Percentiles rank a stretch among this genome's conserved stretches.
Conservation (phyloP, 2,888 invertebrate genomes). For the Seira musarum region DNA sequence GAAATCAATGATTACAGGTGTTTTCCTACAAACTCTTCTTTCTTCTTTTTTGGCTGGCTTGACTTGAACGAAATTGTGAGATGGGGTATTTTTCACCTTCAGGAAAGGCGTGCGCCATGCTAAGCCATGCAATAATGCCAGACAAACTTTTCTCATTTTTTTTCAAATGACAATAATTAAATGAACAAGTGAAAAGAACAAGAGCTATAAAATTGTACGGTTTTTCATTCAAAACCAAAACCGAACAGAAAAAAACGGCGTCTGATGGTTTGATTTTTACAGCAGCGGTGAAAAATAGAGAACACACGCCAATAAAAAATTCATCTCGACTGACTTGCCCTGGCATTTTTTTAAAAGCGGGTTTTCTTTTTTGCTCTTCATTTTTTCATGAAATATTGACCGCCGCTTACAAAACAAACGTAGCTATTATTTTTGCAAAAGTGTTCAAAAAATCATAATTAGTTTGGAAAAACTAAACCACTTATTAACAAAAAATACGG, state of each 20-base stretch:
- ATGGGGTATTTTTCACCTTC: too few relatives aligned
- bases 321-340: too few relatives aligned
- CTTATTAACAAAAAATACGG: neutral
- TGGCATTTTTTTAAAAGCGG: too few relatives aligned
- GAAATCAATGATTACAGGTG: constrained; percentile 57
- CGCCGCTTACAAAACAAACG: too few relatives aligned
- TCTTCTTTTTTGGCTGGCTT: too few relatives aligned
- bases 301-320: too few relatives aligned
- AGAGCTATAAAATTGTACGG: neutral
- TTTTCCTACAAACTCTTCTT: too few relatives aligned
- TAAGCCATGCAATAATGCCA: too few relatives aligned
- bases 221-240: neutral
- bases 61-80: too few relatives aligned
- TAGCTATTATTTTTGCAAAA: neutral
- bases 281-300: too few relatives aligned
- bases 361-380: too few relatives aligned
- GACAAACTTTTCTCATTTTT: neutral
- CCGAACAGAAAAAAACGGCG: neutral
- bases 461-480: neutral
- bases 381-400: too few relatives aligned
- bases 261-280: neutral
- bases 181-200: constrained; percentile 3
- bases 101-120: neutral
- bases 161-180: constrained; percentile 11
- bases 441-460: constrained; percentile 8